Evolutionary conservation across 1,140 invertebrate species (phyloP), one percentile per base, ranked within the genome.

Genomic region (Probaryconus sp.): DNA sequence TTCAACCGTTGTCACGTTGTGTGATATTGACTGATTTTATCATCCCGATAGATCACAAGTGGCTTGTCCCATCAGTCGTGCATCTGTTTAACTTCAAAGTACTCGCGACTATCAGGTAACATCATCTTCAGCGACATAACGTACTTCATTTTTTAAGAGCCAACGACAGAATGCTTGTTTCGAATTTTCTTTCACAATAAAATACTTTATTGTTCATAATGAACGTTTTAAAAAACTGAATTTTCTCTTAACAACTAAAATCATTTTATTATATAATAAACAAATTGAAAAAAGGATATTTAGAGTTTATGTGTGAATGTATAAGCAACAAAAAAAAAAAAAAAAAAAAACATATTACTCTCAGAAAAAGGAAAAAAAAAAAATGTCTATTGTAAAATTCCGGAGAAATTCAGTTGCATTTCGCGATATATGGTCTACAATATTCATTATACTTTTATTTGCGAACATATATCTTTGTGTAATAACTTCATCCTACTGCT

Each of bases 371-470:
- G n/a, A n/a, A n/a, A n/a, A n/a, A n/a, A n/a, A n/a, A n/a, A n/a
- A n/a, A n/a, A n/a, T n/a, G n/a, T 24, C 21, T 3, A 40, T 55
- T 55, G 21, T 28, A 47, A 50, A 55, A 72, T 50, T 21, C 51
- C 53, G 43, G 47, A 18, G 26, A 67, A 67, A 67, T 58, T 67
- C 20, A 20, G 42, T 58, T 68, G 53, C 53, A 6, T 35, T 35
- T 58, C 28, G 58, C 45, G 48, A 50, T 51, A 51, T 51, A 55
- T 18, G 14, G 67, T 63, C 47, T 73, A 61, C 55, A 67, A 73
- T 61, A 65, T 73, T 61, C 70, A 73, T 73, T 67, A 61, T 67
- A 65, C 55, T 63, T 64, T 73, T 61, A 67, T 73, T 73, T 67
- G 24, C 48, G 35, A 65, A 56, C 38, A 51, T 43, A 28, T 26